Conservation (phyloP, 2,888 invertebrate species). For the Ormyrus thymus region DNA sequence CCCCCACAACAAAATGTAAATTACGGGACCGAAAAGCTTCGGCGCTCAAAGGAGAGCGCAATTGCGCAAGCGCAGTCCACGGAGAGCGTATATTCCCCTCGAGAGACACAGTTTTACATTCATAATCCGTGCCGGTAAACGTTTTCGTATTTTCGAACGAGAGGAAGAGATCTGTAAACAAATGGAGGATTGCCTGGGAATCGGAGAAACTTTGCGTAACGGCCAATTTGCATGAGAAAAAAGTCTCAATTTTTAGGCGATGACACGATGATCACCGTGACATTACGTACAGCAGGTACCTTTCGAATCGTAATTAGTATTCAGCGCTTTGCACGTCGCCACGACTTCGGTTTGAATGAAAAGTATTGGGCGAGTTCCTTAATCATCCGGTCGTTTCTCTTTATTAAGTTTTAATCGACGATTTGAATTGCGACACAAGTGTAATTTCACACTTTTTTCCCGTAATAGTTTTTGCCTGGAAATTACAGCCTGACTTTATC, state of each 20-base stretch:
- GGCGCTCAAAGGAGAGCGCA: neutral
- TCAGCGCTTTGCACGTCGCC: too few relatives aligned
- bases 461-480: too few relatives aligned
- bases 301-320: constrained; percentile 13
- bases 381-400: too few relatives aligned
- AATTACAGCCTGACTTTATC: too few relatives aligned
- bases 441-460: too few relatives aligned
- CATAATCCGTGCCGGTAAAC: neutral
- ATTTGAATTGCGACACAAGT: too few relatives aligned
- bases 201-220: constrained; percentile 6
- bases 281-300: neutral
- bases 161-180: constrained; percentile 4
- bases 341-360: neutral
- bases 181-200: constrained; percentile 14
- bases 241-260: neutral
- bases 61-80: constrained; percentile 24
- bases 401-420: too few relatives aligned
- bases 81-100: neutral
- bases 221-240: constrained; percentile 19
- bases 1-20: constrained; percentile 12
- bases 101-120: neutral
- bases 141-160: constrained; percentile 23
- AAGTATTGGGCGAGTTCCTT: neutral
- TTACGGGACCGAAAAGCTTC: neutral
- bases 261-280: too few relatives aligned